Conservation (phyloP, 2,888 invertebrate genomes). For the Cephus rjabovi region DNA sequence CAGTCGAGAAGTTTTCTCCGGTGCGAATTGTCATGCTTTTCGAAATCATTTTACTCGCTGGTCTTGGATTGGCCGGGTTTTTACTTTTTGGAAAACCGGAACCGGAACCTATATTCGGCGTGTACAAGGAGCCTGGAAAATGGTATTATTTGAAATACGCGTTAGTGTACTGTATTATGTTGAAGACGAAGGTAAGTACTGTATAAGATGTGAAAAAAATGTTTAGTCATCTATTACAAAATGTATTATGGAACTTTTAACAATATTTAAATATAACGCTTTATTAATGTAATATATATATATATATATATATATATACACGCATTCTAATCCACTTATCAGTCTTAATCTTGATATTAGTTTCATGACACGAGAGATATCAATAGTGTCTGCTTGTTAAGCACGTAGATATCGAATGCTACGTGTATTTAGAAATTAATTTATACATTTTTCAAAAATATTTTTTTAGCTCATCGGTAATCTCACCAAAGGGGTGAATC, state of each 20-base stretch:
- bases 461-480: neutral
- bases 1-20: neutral
- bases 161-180: constrained; percentile 69
- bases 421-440: neutral
- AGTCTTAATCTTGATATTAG: neutral
- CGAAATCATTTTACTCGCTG: neutral
- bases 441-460: neutral
- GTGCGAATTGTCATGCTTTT: neutral
- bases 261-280: too few species aligned
- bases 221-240: neutral
- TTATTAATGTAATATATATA: neutral
- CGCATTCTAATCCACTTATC: neutral
- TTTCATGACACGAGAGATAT: neutral
- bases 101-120: constrained; percentile 69
- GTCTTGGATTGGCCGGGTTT: neutral
- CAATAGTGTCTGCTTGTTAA: neutral
- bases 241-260: neutral
- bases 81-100: neutral
- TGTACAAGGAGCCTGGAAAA: constrained; percentile 74
- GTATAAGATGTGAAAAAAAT: neutral
- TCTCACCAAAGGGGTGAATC: neutral
- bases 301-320: too few species aligned
- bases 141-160: constrained; percentile 75
- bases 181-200: constrained; percentile 68
- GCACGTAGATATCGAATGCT: neutral